These are phyloP conservation scores for Bos javanicus DNA, from an alignment of 2,113 vertebrate species.

Conservation along the genomic window DNA sequence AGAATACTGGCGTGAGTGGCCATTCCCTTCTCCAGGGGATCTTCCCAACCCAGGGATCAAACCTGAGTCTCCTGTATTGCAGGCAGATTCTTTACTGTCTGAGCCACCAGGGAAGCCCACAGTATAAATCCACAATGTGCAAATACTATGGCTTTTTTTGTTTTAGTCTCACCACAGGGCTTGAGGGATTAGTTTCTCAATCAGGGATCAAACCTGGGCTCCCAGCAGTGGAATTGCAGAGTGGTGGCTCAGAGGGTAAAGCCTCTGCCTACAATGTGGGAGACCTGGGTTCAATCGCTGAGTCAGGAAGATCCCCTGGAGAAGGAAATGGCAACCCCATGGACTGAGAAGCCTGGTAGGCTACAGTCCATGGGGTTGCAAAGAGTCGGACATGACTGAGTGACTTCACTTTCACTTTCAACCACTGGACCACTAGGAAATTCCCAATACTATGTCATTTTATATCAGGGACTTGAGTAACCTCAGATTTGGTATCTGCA, in stretches of 20 bases:
- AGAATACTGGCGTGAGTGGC: neutral
- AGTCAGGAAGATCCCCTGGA: no score
- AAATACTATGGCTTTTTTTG: neutral
- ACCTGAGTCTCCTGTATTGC: neutral
- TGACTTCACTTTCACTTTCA: neutral
- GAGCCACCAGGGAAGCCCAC: neutral
- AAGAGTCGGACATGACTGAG: no score
- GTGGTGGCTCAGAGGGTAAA: no score
- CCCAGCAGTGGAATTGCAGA: neutral
- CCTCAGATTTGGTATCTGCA: neutral
- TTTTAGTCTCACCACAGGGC: neutral
- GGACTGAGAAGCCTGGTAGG: no score
- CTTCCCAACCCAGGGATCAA: neutral
- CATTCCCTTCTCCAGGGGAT: neutral
- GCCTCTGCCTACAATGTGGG: no score
- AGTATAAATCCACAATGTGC: neutral
- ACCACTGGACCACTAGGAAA: neutral
- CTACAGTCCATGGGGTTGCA: no score
- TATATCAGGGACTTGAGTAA: neutral
- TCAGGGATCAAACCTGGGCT: neutral
- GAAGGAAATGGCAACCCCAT: no score
- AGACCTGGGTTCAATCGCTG: no score
- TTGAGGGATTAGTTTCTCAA: neutral
- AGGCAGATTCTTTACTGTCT: neutral
- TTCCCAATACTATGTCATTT: neutral